Evolutionary conservation across 2,113 vertebrate genomes (phyloP), one percentile per base, ranked within the genome.

Genomic region (Tympanuchus pallidicinctus): DNA sequence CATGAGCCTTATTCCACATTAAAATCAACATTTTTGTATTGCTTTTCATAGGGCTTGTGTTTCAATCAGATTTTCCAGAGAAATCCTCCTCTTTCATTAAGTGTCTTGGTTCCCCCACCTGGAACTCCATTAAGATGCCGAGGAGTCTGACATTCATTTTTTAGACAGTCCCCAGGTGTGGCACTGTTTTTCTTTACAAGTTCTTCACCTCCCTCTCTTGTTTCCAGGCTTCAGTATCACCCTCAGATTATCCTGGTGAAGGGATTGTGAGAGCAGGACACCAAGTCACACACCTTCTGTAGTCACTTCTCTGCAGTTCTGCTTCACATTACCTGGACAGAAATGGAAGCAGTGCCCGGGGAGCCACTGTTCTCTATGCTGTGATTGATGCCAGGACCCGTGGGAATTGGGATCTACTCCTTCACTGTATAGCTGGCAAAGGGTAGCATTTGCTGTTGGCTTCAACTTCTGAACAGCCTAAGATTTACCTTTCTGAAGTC

Each of bases 101-200:
- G 57, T 36, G 30, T 7, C 18, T 11, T 10, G 3, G 14, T 40
- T 75, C 28, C 42, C 43, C 74, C 45, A 45, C 48, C n/a, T 56
- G 2, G 0, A 56, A n/a, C 40, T 15, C 63, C 7, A 3, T 28
- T 45, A 15, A 0, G 5, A 21, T 17, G 50, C 61, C 11, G 11
- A 13, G 0, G 11, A 52, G 40, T 14, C 36, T 61, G 48, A 42
- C 38, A 7, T 6, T n/a, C 30, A 38, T 60, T 19, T 89, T 72
- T 60, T 17, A 64, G 32, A 30, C 15, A 8, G 25, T n/a, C 15
- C 45, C 32, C 34, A 21, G 8, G 30, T 14, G 10, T 6, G 7
- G 34, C 34, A 6, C 32, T 45, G 5, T 34, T 82, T 63, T 32
- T 25, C 60, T 67, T 67, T 18, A 73, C 77, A 30, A 22, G 52